Base-by-base conservation (phyloP, 2,888 invertebrate species). In the Dryomyza anilis region DNA sequence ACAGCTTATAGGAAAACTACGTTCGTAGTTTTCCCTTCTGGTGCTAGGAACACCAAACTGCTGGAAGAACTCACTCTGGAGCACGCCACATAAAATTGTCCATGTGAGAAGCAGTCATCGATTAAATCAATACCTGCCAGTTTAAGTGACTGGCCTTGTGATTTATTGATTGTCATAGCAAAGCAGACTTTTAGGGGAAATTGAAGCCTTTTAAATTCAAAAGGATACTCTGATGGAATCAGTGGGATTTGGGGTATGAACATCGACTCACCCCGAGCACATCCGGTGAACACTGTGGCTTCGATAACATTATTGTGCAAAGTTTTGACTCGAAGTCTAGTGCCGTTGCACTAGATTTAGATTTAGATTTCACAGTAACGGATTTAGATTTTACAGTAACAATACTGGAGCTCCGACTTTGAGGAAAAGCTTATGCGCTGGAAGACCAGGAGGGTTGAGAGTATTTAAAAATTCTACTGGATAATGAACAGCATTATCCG, bases 401-500 rank as follows among this genome's bases (percentile, higher is more conserved):
- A 52, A 3, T 12, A 52, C 16, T 16, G 29, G 52, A 12, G 52
- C 27, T 14, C 52, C 52, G 7, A 52, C 29, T n/a, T 52, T 52
- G n/a, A 27, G 29, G 16, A 25, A n/a, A 14, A 52, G 29, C 29
- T 27, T 14, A n/a, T 52, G 52, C 10, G 52, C 12, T 16, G 52
- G 52, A 16, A 52, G 27, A n/a, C 52, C 52, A n/a, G 29, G 16
- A n/a, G n/a, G 5, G n/a, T 52, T 16, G n/a, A 52, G 52, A 12
- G 29, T n/a, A 52, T 52, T 52, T 29, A 52, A 16, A 21, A 33
- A 33, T 14, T 55, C 55, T n/a, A 33, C 33, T 19, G 55, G 55
- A 55, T 55, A 33, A 21, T 33, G 16, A 3, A 52, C 29, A 19
- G 55, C 33, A 21, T 55, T 16, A 33, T 33, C 33, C 19, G 7